Percentiles rank a stretch among this genome's conserved stretches.
Evolutionary conservation across 30 jellyfish, hydroid and myxozoan species (phyloP).

Genomic region (Sanderia malayensis): DNA sequence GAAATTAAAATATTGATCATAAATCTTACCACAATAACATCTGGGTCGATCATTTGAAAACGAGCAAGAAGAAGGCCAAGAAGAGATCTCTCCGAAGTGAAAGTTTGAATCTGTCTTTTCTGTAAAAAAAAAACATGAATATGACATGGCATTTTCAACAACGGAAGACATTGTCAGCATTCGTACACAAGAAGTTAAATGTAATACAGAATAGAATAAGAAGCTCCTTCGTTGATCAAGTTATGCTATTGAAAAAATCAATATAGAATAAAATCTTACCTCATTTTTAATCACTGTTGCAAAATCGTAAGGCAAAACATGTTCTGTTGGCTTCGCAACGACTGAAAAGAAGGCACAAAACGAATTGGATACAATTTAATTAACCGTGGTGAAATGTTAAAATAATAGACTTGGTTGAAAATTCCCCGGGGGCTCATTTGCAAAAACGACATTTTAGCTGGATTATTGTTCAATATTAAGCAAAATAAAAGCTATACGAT

Average conservation of each 20-base stretch:
- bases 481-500: too few species aligned
- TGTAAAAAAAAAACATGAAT: conserved; percentile 20
- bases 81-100: conserved; percentile 92
- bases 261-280: conserved; percentile 50
- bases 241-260: too few species aligned
- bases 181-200: too few species aligned
- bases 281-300: conserved; percentile 60
- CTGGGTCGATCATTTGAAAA: conserved; percentile 89
- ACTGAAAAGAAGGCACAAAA: conserved; percentile 49
- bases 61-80: conserved; percentile 89
- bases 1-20: neutral
- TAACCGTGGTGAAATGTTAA: too few species aligned
- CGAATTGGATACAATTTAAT: neutral
- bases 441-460: too few species aligned
- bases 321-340: conserved; percentile 95
- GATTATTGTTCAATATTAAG: too few species aligned
- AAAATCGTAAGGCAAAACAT: conserved; percentile 89
- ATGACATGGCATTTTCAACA: too few species aligned
- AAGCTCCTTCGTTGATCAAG: too few species aligned
- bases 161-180: too few species aligned
- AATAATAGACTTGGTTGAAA: too few species aligned
- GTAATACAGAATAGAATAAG: too few species aligned
- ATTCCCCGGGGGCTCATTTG: too few species aligned
- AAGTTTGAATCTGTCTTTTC: conserved; percentile 72
- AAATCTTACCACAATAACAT: conserved; percentile 86